These are phyloP conservation scores for Rhea americana DNA, from an alignment of 2,113 vertebrate species.

Conservation along the genomic window DNA sequence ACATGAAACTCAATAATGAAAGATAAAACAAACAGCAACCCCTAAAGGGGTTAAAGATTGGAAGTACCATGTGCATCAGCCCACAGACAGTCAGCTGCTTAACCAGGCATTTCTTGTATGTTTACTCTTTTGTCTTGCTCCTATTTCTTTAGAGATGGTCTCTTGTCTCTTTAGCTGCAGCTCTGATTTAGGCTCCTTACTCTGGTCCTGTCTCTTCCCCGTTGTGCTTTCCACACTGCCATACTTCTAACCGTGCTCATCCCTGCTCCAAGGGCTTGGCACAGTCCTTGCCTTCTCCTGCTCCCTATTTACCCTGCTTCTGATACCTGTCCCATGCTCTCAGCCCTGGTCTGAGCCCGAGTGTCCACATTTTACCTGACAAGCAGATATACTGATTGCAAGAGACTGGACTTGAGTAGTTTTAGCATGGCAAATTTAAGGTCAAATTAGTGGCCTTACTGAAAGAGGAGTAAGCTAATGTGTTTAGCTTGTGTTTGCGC, in stretches of 20 bases:
- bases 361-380: fast-evolving
- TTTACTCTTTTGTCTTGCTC: neutral
- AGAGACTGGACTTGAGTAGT: neutral
- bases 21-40: neutral
- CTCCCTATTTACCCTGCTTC: neutral
- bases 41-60: neutral
- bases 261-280: neutral
- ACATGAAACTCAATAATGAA: neutral
- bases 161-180: neutral
- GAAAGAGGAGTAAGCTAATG: neutral
- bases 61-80: neutral
- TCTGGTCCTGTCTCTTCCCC: no score
- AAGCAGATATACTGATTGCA: neutral
- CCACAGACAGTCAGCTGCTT: neutral
- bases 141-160: neutral
- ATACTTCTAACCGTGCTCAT: no score
- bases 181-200: neutral
- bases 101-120: neutral
- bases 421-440: neutral
- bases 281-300: neutral
- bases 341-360: neutral
- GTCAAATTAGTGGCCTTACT: neutral
- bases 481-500: neutral
- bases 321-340: neutral
- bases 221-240: no score